phyloP scores from a whole-genome alignment of 2,888 invertebrate genomes.

The Frankliniella intonsa region DNA sequence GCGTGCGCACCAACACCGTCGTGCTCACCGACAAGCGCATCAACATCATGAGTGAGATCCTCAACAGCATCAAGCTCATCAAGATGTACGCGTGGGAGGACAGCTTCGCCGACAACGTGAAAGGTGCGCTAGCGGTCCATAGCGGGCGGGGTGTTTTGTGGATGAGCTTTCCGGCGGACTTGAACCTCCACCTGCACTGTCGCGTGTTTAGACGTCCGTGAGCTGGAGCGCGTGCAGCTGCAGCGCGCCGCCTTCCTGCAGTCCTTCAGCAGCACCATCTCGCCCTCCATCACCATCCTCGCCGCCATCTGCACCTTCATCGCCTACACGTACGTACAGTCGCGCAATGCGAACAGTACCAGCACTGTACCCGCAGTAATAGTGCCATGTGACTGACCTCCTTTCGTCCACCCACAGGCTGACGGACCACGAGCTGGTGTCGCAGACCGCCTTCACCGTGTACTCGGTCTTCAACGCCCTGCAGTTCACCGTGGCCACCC shows the following conservation, averaged over 20 bases:
- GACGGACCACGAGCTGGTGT: not conserved
- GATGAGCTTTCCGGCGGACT: not conserved
- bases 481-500: conserved; percentile 5
- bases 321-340: conserved; percentile 41
- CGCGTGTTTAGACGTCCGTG: conserved; percentile 41
- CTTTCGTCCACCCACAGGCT: not conserved
- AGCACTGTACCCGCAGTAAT: not conserved
- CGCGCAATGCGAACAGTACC: not conserved
- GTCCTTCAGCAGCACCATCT: conserved; percentile 45
- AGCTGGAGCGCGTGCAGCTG: conserved; percentile 44
- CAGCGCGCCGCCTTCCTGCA: conserved; percentile 47
- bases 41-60: conserved; percentile 54
- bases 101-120: conserved; percentile 50
- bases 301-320: conserved; percentile 47
- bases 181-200: not conserved
- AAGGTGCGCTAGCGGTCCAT: conserved; percentile 38
- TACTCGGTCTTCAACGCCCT: conserved; percentile 14
- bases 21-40: conserved; percentile 47
- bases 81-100: conserved; percentile 64
- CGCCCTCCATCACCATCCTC: conserved; percentile 46
- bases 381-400: not conserved
- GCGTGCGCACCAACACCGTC: conserved; percentile 42
- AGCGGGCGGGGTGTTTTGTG: not conserved
- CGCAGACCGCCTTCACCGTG: not conserved
- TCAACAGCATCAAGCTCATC: conserved; percentile 56